Conservation (phyloP, 2,888 invertebrate species). For the Sialis fuliginosa region DNA sequence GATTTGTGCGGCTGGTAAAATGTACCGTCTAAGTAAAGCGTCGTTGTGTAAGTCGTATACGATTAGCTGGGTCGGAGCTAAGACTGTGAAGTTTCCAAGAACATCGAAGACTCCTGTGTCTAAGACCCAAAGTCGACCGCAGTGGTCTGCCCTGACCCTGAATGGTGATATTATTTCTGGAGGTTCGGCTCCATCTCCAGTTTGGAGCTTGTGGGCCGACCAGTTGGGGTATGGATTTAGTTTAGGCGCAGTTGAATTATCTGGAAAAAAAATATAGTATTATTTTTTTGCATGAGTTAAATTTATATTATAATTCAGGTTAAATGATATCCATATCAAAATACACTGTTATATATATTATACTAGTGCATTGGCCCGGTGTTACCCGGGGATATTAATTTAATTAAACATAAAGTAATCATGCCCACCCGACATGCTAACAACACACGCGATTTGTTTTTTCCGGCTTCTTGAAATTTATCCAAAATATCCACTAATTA, state of each 20-base stretch:
- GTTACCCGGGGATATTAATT: too few species aligned
- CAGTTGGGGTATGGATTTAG: slow-evolving; percentile 65
- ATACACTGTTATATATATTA: neutral
- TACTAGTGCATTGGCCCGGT: too few species aligned
- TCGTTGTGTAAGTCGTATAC: slow-evolving; percentile 58
- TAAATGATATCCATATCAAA: too few species aligned
- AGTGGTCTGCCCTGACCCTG: slow-evolving; percentile 53
- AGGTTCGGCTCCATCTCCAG: slow-evolving; percentile 25
- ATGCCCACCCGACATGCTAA: too few species aligned
- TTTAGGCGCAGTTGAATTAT: slow-evolving; percentile 44
- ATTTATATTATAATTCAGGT: too few species aligned
- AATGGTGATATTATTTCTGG: slow-evolving; percentile 59
- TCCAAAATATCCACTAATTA: too few species aligned
- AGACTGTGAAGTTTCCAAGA: slow-evolving; percentile 27
- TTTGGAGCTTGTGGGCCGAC: slow-evolving; percentile 48
- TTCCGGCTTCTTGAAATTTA: too few species aligned
- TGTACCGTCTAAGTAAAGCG: slow-evolving; percentile 43
- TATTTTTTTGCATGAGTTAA: neutral
- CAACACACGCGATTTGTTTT: too few species aligned
- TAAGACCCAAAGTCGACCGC: slow-evolving; percentile 61
- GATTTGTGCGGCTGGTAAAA: slow-evolving; percentile 42
- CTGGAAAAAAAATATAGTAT: slow-evolving; percentile 27
- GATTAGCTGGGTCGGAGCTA: slow-evolving; percentile 42
- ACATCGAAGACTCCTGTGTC: slow-evolving; percentile 54
- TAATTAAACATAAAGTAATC: too few species aligned